Conservation (phyloP, 2,113 vertebrate species). For the Chionodraco myersi region DNA sequence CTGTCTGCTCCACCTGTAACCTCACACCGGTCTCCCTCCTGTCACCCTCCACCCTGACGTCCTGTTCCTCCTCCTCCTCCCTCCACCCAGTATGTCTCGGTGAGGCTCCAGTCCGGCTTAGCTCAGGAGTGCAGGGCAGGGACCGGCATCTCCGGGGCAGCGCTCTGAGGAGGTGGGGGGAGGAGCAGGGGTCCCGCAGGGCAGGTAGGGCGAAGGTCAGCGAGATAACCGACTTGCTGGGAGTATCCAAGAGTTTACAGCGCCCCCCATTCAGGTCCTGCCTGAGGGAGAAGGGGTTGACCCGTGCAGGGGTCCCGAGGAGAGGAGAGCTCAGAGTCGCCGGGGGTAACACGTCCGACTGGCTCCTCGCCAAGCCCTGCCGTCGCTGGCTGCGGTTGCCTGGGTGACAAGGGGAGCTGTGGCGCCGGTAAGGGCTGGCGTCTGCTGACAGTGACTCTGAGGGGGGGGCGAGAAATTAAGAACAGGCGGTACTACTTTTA, state of each 20-base stretch:
- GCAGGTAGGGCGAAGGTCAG: constrained; percentile 89
- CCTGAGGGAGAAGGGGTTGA: constrained; percentile 94
- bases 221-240: constrained; percentile 91
- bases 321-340: constrained; percentile 65
- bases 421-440: constrained; percentile 73
- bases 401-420: constrained; percentile 72
- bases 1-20: background rate
- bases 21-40: background rate
- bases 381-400: constrained; percentile 70
- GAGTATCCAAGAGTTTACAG: constrained; percentile 93
- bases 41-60: background rate
- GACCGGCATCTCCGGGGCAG: constrained; percentile 87
- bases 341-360: constrained; percentile 87
- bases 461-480: background rate
- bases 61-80: background rate
- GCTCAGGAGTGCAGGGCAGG: constrained; percentile 88
- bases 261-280: constrained; percentile 93
- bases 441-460: constrained; percentile 61
- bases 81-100: constrained; percentile 27
- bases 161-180: constrained; percentile 67
- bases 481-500: background rate
- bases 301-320: constrained; percentile 81
- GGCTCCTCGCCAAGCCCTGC: constrained; percentile 86
- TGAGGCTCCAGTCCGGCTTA: constrained; percentile 69
- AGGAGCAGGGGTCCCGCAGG: constrained; percentile 68